Percentiles rank a stretch among this genome's conserved stretches.
phyloP scores from a whole-genome alignment of 1,140 invertebrate genomes.

The Drosophila nebulosa region DNA sequence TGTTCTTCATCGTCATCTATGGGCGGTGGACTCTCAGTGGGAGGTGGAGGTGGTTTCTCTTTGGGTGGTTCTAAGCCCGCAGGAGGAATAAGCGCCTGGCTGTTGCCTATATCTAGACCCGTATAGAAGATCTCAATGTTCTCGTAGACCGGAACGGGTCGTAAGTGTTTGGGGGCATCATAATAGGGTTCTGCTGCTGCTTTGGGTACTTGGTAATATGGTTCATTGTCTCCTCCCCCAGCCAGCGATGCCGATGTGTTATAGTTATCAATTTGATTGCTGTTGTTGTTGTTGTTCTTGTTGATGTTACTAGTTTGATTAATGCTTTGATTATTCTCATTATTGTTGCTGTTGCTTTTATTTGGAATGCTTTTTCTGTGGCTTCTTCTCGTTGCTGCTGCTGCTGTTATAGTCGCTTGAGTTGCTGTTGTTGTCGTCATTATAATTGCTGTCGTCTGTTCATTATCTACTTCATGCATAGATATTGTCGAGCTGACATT shows the following conservation, averaged over 20 bases:
- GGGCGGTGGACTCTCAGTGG: conserved; percentile 83
- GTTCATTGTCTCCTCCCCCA: conserved; percentile 57
- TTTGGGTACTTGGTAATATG: conserved; percentile 79
- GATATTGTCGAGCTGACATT: conserved; percentile 76
- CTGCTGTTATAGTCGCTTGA: conserved; percentile 3
- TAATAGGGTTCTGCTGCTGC: conserved; percentile 67
- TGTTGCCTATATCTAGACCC: conserved; percentile 51
- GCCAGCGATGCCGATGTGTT: conserved; percentile 14
- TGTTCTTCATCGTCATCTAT: background rate
- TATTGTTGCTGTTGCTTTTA: conserved; percentile 63
- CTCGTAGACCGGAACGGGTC: conserved; percentile 83
- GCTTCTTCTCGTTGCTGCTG: conserved; percentile 25
- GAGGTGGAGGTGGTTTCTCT: conserved; percentile 92
- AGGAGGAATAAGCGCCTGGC: background rate
- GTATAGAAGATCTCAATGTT: conserved; percentile 83
- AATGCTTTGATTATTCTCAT: conserved; percentile 65
- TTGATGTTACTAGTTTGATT: conserved; percentile 50
- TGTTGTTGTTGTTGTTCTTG: conserved; percentile 24
- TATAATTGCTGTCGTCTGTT: conserved; percentile 56
- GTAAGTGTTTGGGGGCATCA: conserved; percentile 73
- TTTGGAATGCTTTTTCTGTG: conserved; percentile 70
- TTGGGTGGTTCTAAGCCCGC: conserved; percentile 87
- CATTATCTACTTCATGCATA: conserved; percentile 68
- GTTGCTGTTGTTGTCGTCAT: conserved; percentile 30
- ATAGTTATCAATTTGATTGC: conserved; percentile 41